Conservation (phyloP, 2,113 vertebrate species). For the Myotis brandtii region DNA sequence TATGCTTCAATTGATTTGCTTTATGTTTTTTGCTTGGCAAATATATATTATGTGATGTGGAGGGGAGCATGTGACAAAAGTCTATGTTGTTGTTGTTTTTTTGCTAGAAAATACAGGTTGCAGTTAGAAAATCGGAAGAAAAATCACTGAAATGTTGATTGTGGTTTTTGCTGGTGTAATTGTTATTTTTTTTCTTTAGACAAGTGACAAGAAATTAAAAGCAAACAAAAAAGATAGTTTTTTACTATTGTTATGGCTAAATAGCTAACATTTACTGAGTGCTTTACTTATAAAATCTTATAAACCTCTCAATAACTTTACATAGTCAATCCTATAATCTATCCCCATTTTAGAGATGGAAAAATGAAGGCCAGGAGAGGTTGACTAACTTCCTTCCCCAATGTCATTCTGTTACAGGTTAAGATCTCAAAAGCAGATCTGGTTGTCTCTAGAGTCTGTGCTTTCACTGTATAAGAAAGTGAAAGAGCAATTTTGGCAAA, state of each 20-base stretch:
- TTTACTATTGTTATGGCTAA: neutral
- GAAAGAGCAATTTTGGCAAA: neutral
- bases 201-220: neutral
- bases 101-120: constrained; percentile 10
- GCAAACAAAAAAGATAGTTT: neutral
- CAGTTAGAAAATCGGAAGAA: neutral
- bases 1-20: constrained; percentile 5
- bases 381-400: neutral
- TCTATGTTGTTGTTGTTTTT: neutral
- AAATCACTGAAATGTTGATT: neutral
- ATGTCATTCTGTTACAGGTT: neutral
- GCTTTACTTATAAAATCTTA: neutral
- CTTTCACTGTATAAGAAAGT: neutral
- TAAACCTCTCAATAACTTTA: neutral
- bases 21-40: constrained; percentile 13
- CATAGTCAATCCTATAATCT: neutral
- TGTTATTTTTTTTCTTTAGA: neutral
- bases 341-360: neutral
- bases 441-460: neutral
- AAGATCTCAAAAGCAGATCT: neutral
- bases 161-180: neutral
- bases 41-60: neutral
- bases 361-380: neutral
- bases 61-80: constrained; percentile 5
- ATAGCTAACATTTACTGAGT: neutral